phyloP scores from a whole-genome alignment of 2,113 vertebrate genomes.

The Onychorhynchus coronatus region DNA sequence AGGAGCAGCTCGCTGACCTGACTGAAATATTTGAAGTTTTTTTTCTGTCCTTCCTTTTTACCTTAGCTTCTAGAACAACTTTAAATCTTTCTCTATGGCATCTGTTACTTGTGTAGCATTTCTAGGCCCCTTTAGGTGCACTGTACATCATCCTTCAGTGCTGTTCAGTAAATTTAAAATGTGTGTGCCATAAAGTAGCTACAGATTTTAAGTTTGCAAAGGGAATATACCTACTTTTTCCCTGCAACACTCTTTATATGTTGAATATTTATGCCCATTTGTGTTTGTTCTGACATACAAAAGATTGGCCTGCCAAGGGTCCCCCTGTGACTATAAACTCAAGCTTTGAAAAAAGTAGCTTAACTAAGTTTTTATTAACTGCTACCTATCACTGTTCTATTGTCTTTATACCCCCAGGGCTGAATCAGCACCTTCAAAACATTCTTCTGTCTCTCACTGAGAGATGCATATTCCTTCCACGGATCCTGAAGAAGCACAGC shows the following conservation, averaged over 20 bases:
- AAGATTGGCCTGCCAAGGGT: neutral
- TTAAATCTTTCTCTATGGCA: neutral
- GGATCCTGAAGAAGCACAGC: neutral
- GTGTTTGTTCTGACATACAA: conserved; percentile 11
- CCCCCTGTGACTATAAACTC: neutral
- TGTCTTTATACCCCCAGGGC: neutral
- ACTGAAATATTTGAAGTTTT: neutral
- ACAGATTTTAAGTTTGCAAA: neutral
- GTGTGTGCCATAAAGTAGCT: neutral
- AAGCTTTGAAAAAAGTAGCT: neutral
- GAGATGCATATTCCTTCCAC: neutral
- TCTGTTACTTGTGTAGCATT: neutral
- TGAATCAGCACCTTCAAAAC: neutral
- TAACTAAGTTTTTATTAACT: conserved; percentile 1
- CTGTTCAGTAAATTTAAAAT: conserved; percentile 23
- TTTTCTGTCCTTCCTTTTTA: neutral
- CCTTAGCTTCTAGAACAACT: neutral
- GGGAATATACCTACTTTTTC: neutral
- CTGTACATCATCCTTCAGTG: neutral
- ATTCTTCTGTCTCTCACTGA: neutral
- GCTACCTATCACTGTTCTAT: neutral
- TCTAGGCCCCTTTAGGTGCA: neutral
- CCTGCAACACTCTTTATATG: neutral
- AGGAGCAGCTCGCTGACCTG: neutral
- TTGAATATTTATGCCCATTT: conserved; percentile 38